Evolutionary conservation across 2,113 vertebrate genomes (phyloP).

Genomic region (Dascyllus trimaculatus): DNA sequence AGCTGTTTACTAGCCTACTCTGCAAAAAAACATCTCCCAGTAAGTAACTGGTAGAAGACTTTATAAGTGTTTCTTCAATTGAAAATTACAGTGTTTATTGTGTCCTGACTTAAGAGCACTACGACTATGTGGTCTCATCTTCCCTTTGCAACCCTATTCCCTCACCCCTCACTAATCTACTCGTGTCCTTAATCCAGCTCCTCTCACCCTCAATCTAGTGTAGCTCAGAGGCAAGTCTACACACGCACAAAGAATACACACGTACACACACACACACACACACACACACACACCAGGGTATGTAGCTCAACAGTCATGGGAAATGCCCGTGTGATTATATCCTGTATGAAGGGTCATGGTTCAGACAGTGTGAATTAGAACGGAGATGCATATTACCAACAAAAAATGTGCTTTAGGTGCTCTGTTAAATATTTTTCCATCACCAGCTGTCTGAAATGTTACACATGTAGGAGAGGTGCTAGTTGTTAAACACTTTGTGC

Average conservation of each 20-base stretch:
- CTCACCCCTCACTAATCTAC: constrained; percentile 47
- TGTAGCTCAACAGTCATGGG: background rate
- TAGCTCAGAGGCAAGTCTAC: constrained; percentile 39
- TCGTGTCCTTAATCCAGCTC: constrained; percentile 56
- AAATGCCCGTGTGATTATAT: no score
- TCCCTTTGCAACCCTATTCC: background rate
- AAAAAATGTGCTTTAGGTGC: no score
- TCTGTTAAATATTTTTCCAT: no score
- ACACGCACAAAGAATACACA: background rate
- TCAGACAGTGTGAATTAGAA: no score
- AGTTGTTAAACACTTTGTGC: no score
- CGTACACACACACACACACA: background rate
- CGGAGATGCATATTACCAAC: no score
- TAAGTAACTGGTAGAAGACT: no score
- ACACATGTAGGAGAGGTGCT: no score
- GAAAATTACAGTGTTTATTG: background rate
- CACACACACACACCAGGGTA: background rate
- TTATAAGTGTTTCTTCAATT: background rate
- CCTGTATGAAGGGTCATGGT: no score
- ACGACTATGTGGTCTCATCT: background rate
- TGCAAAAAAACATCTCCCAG: no score
- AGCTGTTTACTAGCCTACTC: background rate
- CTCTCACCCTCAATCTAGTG: constrained; percentile 35
- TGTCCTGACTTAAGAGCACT: background rate
- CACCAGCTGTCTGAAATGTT: no score